Base-by-base conservation (phyloP, 2,888 invertebrate genomes). In the Agelastica alni region DNA sequence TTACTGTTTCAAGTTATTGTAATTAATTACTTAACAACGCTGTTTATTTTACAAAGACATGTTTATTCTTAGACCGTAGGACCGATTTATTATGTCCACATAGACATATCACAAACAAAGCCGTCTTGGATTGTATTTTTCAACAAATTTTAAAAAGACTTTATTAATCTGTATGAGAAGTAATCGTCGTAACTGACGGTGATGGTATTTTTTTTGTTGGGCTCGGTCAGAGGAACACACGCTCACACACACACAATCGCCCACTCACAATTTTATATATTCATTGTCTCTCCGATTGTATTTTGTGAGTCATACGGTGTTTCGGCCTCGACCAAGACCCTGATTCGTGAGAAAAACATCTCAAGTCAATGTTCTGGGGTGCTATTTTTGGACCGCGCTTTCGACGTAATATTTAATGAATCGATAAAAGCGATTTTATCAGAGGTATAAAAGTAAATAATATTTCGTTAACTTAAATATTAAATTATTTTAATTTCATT, bases 171-270 rank as follows among this genome's bases (percentile, higher is more conserved):
- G 14, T 39, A 20, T 48, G 48, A 31, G 48, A 31, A 48, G 30
- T 18, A 48, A 39, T 48, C 48, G 39, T 48, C 39, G 37, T 30
- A 39, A 39, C 41, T 36, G 53, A 51, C 53, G 58, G 63, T 59
- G 60, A 58, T 59, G 60, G 60, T 61, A n/a, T n/a, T n/a, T n/a
- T n/a, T 64, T 62, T 58, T 59, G 54, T 55, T 60, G 61, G 61
- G 61, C 61, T 63, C 56, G 58, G 64, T 48, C 60, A 57, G 52
- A 58, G 59, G 59, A 61, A 56, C 61, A 63, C 58, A 61, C 58
- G 61, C 59, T 49, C 57, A 56, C 61, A 63, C 58, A 61, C 58
- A 63, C 59, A 51, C 57, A 41, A 37, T 39, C 62, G 59, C 59
- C 59, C 59, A 61, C 61, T 48, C 28, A 55, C 54, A 49, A 55